Conservation (phyloP, 2,113 vertebrate genomes). For the Dipodomys merriami region DNA sequence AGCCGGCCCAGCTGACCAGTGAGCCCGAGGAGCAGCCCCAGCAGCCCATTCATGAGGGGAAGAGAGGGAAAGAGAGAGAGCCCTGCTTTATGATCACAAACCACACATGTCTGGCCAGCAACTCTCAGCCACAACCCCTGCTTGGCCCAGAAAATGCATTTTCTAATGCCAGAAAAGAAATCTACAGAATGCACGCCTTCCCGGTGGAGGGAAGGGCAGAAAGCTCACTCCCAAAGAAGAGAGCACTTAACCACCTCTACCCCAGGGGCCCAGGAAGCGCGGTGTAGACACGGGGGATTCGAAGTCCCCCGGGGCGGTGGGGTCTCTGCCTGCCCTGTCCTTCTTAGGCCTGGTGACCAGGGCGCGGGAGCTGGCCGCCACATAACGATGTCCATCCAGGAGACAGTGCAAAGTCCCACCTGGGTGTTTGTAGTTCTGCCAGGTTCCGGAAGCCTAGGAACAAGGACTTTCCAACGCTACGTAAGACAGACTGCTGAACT, state of each 20-base stretch:
- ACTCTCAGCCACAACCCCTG: neutral
- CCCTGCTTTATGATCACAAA: constrained; percentile 29
- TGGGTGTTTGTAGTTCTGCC: neutral
- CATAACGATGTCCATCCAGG: neutral
- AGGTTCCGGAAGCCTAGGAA: constrained; percentile 4
- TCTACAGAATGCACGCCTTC: neutral
- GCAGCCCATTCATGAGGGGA: neutral
- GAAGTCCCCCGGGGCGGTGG: no score
- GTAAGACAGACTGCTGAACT: constrained; percentile 6
- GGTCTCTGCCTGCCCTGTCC: no score
- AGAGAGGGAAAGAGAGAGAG: neutral
- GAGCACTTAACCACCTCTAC: no score
- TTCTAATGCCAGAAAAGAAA: constrained; percentile 49
- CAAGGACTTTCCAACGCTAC: constrained; percentile 13
- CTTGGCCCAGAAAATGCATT: neutral
- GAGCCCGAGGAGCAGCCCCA: constrained; percentile 23
- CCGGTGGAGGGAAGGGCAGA: neutral
- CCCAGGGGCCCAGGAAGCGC: no score
- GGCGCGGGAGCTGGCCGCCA: no score
- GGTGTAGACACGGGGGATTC: no score
- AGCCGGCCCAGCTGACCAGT: constrained; percentile 29
- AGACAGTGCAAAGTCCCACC: neutral
- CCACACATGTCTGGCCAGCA: constrained; percentile 48
- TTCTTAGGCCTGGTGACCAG: no score
- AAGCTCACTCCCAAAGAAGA: no score